Evolutionary conservation across 2,888 invertebrate genomes (phyloP), one percentile per base, ranked within the genome.

Genomic region (Cryptocephalus primarius): DNA sequence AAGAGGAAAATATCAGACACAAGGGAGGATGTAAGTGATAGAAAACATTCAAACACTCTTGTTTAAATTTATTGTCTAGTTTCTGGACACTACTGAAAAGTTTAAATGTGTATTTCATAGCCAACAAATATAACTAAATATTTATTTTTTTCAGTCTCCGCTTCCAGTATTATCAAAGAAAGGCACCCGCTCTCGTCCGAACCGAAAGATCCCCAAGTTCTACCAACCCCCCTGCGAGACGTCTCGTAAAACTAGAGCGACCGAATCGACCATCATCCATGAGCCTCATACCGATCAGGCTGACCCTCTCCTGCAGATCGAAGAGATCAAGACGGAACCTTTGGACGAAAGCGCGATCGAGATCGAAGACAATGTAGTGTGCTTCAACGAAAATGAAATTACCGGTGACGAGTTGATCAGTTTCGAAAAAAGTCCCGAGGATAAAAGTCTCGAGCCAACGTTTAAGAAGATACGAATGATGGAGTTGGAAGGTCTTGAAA

Each of bases 131-230:
- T n/a, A n/a, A n/a, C n/a, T n/a, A n/a, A 22, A 22, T 6, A 22
- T 22, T 22, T 22, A 22, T 22, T 22, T 11, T 38, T 1, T 65
- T 51, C 50, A 67, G 67, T 59, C 64, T 3, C 60, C 62, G 3
- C 66, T 65, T 8, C 66, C 66, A 8, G 54, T 67, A 40, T 55
- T 61, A 1, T 60, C 63, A 36, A 60, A 68, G 33, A 67, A 67
- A 56, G 70, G 71, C 2, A 70, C 70, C 8, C 55, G 69, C 42
- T 69, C 71, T 1, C 56, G 71, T 4, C 71, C 70, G 1, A 65
- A 69, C 48, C 65, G 68, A 2, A 70, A 70, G 58, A 60, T 69
- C 22, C 69, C 70, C 1, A 65, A 67, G 48, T 67, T 65, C 48
- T 70, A 66, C 51, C 63, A 68, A 48, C 44, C 54, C 0, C 41